Percentiles rank a stretch among this genome's conserved stretches.
Conservation (phyloP, 2,113 vertebrate genomes). For the Phalacrocorax pelagicus region DNA sequence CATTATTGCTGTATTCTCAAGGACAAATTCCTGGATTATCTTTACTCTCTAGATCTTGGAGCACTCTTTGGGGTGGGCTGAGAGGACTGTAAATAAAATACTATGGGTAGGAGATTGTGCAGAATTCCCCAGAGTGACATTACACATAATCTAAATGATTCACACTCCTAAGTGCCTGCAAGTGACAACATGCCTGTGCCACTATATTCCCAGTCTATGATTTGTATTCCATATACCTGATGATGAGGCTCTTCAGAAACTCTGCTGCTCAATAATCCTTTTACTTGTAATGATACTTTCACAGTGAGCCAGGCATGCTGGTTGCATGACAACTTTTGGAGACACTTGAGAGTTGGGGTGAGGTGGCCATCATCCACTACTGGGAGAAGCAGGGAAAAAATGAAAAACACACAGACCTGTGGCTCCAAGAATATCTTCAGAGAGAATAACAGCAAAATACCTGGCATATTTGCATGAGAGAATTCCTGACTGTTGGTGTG, state of each 20-base stretch:
- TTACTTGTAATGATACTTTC: not conserved
- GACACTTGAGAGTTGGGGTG: not conserved
- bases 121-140: not conserved
- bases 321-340: not conserved
- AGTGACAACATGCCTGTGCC: not conserved
- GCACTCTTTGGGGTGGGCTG: not conserved
- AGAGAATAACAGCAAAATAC: not conserved
- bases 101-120: not conserved
- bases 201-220: not conserved
- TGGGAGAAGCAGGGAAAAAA: not conserved
- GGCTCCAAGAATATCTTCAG: not conserved
- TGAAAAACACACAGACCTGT: not conserved
- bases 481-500: too few relatives aligned
- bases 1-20: not conserved
- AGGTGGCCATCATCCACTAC: not conserved
- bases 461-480: not conserved
- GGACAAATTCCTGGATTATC: slow-evolving; percentile 1
- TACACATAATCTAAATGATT: not conserved
- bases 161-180: not conserved
- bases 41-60: not conserved
- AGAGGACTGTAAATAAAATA: not conserved
- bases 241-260: not conserved
- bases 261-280: not conserved
- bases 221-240: not conserved
- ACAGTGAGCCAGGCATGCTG: not conserved